Evolutionary conservation across 2,888 invertebrate genomes (phyloP).

Genomic region (Protophormia terraenovae): DNA sequence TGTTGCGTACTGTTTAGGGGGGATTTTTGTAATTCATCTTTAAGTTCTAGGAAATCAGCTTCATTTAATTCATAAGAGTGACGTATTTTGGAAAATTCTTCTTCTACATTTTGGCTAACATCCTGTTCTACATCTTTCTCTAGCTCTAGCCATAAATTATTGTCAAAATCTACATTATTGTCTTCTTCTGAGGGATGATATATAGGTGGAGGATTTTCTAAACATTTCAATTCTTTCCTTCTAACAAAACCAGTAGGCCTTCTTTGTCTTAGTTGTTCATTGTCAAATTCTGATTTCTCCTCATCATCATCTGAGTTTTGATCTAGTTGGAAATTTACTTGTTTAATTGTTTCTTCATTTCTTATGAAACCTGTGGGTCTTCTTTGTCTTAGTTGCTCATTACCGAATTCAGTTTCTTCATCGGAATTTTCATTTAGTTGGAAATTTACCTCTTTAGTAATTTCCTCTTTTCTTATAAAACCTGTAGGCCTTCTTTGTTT

Average conservation of each 20-base stretch:
- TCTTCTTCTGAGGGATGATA: neutral
- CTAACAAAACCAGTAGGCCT: constrained; percentile 18
- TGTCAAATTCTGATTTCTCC: constrained; percentile 6
- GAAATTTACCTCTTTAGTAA: neutral
- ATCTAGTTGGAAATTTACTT: neutral
- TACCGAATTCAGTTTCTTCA: constrained; percentile 13
- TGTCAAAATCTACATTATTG: constrained; percentile 3
- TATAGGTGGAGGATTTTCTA: constrained; percentile 14
- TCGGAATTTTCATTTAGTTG: neutral
- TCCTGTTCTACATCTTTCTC: constrained; percentile 65
- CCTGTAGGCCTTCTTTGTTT: constrained; percentile 37
- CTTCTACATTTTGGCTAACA: constrained; percentile 65
- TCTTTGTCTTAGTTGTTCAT: constrained; percentile 14
- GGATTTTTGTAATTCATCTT: constrained; percentile 38
- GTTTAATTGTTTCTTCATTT: neutral
- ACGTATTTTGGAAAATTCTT: constrained; percentile 74
- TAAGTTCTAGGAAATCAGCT: constrained; percentile 73
- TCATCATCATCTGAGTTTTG: constrained; percentile 7
- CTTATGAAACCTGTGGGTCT: constrained; percentile 18
- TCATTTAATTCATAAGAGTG: constrained; percentile 75
- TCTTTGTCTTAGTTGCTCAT: constrained; percentile 14
- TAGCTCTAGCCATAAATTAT: constrained; percentile 68
- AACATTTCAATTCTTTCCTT: constrained; percentile 6
- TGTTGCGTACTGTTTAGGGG: constrained; percentile 13
- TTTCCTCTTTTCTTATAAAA: constrained; percentile 4